Percentiles rank a stretch among this genome's conserved stretches.
Conservation (phyloP, 2,888 invertebrate species). For the Stenichneumon culpator region DNA sequence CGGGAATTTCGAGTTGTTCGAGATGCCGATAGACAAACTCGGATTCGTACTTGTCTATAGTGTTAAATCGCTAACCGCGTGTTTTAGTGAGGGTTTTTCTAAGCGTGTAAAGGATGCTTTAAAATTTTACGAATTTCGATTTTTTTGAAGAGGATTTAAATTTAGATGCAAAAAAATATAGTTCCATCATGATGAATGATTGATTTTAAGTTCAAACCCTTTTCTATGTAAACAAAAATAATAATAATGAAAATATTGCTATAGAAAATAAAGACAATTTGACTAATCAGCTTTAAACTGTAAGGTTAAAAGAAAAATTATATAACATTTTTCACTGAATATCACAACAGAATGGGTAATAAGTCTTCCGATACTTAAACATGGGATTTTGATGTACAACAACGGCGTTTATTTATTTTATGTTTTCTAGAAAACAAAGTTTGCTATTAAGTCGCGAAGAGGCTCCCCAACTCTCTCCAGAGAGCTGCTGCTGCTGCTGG, state of each 20-base stretch:
- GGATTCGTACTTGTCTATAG: conserved; percentile 36
- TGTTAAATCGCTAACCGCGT: conserved; percentile 58
- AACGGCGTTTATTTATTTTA: neutral
- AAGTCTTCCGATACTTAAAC: neutral
- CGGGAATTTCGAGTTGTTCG: conserved; percentile 15
- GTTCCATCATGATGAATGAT: neutral
- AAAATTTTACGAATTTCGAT: neutral
- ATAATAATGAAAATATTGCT: neutral
- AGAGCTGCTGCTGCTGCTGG: conserved; percentile 37
- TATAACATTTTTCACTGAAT: neutral
- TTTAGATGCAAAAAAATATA: neutral
- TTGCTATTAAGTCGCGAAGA: conserved; percentile 1
- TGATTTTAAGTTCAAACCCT: no score
- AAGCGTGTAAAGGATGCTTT: no score
- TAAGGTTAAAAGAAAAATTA: no score
- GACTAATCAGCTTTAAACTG: no score
- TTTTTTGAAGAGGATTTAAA: neutral
- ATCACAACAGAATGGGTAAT: neutral
- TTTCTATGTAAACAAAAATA: no score
- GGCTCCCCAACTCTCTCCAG: conserved; percentile 36
- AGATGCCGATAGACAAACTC: neutral
- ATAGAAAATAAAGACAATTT: no score
- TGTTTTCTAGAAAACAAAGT: neutral
- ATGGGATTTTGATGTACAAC: neutral
- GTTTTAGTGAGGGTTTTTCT: neutral